Evolutionary conservation across 2,113 vertebrate species (phyloP), one percentile per base, ranked within the genome.

Genomic region (Todiramphus saurophagus): DNA sequence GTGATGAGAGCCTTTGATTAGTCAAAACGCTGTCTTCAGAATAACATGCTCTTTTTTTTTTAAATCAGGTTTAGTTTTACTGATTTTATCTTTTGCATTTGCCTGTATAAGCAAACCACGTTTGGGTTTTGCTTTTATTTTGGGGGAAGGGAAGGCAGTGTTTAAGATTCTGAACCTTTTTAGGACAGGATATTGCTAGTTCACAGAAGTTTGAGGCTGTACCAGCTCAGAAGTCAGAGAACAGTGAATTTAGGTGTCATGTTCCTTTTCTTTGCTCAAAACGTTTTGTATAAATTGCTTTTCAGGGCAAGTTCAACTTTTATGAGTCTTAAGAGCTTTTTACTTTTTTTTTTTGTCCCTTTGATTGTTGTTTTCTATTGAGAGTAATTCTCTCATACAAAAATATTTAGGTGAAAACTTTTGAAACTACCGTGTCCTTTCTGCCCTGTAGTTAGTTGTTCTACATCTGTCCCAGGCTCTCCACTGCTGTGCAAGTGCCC

Each of bases 61-160:
- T 3, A 78, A 72, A 76, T 68, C 37, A 46, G 14, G 2, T 83
- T 80, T 77, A 50, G 24, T 53, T 74, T 33, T 85, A 74, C 60
- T 63, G 69, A 90, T 94, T 78, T 91, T 97, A 93, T 96, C 87
- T 95, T 85, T 97, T 95, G 41, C 66, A 67, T 97, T 94, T 95
- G 83, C 83, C 59, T 50, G 24, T 83, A 82, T 90, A 94, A 93
- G 90, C 33, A 15, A 95, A 55, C 35, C 19, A 21, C 6, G 41
- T 58, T 91, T 63, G 58, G 11, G 33, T 50, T 88, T 83, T 90
- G 55, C 27, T 81, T 92, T 89, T 90, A 25, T 77, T 88, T 33
- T 8, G 4, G 6, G 66, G 56, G 21, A 18, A 72, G 53, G 46
- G 18, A 83, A 85, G n/a, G 48, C 37, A 68, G 77, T 93, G 89